Evolutionary conservation across 2,797 vertebrate genomes (phyloP).

Genomic region (Cichlasoma orientale): DNA sequence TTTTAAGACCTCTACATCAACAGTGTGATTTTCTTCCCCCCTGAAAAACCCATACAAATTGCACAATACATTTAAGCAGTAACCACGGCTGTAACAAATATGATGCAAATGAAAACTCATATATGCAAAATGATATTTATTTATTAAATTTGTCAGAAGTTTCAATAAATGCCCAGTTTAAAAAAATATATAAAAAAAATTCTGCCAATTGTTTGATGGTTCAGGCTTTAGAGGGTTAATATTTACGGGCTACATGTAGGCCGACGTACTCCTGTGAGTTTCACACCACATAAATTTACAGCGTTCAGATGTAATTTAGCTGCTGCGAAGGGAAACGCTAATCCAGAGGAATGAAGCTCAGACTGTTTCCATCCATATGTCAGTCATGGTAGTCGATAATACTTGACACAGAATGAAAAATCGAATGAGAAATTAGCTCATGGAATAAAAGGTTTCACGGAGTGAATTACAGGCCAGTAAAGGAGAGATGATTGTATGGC

Average conservation of each 20-base stretch:
- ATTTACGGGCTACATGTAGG: background rate
- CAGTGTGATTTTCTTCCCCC: no score
- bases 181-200: no score
- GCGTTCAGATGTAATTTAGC: background rate
- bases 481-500: background rate
- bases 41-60: no score
- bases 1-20: no score
- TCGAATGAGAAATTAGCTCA: background rate
- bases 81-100: no score
- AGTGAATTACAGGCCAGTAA: background rate
- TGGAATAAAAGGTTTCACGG: background rate
- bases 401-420: background rate
- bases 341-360: background rate
- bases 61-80: no score
- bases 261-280: background rate
- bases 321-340: background rate
- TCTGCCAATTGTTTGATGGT: no score
- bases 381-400: background rate
- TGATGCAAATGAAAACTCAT: no score
- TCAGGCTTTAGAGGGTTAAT: no score
- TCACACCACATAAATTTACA: background rate
- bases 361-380: background rate
- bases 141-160: no score
- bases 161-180: no score
- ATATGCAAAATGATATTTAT: no score